Conservation (phyloP, 2,797 vertebrate species). For the Peromyscus nudipes region DNA sequence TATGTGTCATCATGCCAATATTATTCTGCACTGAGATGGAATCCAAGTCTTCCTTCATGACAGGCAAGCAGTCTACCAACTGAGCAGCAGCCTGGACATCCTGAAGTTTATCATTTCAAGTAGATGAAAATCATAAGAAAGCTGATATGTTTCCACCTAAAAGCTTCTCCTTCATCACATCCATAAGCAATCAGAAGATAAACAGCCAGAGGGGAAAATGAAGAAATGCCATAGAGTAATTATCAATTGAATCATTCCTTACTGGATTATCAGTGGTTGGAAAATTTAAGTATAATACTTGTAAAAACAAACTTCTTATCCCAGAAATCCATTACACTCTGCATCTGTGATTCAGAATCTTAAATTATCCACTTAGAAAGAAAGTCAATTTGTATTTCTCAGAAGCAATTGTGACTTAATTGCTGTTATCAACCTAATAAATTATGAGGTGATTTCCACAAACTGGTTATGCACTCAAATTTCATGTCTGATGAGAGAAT, state of each 20-base stretch:
- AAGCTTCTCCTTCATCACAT: not conserved
- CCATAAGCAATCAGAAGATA: constrained; percentile 16
- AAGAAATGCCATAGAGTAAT: constrained; percentile 14
- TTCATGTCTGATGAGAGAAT: constrained; percentile 82
- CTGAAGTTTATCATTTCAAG: not conserved
- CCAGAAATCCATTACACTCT: constrained; percentile 64
- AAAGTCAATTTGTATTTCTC: constrained; percentile 83
- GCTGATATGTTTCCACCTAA: not conserved
- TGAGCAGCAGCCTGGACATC: not conserved
- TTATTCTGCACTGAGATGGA: not conserved
- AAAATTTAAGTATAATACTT: constrained; percentile 57
- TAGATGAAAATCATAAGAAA: not conserved
- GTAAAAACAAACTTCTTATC: constrained; percentile 60
- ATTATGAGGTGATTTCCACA: constrained; percentile 80
- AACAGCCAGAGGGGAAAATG: not conserved
- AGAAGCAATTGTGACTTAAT: constrained; percentile 82
- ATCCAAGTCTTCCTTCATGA: not conserved
- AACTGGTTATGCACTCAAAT: constrained; percentile 79
- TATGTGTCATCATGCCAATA: not conserved
- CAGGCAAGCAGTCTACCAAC: not conserved
- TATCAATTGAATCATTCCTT: constrained; percentile 12
- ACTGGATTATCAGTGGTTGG: not conserved
- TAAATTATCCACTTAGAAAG: constrained; percentile 77
- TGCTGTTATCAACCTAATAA: constrained; percentile 83
- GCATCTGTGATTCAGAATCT: constrained; percentile 56